phyloP scores from a whole-genome alignment of 1,140 invertebrate genomes.

The Ridgeia piscesae region DNA sequence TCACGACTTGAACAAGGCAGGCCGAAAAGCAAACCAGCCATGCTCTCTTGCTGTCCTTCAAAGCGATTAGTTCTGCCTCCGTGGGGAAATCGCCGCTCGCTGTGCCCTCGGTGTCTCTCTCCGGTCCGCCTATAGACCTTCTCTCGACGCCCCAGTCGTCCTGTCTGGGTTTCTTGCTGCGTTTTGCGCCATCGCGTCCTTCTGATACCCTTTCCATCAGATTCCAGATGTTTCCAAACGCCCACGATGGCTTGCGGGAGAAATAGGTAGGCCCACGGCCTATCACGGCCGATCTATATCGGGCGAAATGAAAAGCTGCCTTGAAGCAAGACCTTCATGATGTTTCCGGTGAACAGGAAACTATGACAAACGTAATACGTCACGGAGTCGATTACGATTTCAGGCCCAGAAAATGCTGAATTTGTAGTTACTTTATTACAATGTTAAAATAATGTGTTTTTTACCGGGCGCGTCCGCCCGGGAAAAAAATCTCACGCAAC shows the following conservation, averaged over 20 bases:
- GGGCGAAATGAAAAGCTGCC: neutral
- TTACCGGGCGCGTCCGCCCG: too few species aligned
- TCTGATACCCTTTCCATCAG: neutral
- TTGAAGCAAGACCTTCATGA: neutral
- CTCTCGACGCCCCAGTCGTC: neutral
- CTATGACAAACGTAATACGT: neutral
- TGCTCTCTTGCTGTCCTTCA: slow-evolving; percentile 39
- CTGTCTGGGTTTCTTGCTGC: neutral
- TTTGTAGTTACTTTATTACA: neutral
- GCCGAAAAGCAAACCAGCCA: slow-evolving; percentile 42
- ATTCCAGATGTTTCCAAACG: neutral
- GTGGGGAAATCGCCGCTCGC: neutral
- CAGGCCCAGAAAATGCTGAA: neutral
- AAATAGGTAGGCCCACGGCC: neutral
- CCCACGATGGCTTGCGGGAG: neutral
- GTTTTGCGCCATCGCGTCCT: neutral
- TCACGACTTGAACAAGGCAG: slow-evolving; percentile 41
- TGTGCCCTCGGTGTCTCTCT: neutral
- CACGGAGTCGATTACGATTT: neutral
- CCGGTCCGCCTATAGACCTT: neutral
- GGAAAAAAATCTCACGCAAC: neutral
- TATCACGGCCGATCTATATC: neutral
- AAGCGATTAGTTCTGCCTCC: slow-evolving; percentile 7
- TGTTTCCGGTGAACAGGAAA: neutral
- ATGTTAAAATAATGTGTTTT: neutral